A percentile compares a stretch with the other conserved stretches of the same genome.
These are phyloP conservation scores for Manis crassicaudata DNA, from an alignment of 2,797 vertebrate species.

Conservation along the genomic window DNA sequence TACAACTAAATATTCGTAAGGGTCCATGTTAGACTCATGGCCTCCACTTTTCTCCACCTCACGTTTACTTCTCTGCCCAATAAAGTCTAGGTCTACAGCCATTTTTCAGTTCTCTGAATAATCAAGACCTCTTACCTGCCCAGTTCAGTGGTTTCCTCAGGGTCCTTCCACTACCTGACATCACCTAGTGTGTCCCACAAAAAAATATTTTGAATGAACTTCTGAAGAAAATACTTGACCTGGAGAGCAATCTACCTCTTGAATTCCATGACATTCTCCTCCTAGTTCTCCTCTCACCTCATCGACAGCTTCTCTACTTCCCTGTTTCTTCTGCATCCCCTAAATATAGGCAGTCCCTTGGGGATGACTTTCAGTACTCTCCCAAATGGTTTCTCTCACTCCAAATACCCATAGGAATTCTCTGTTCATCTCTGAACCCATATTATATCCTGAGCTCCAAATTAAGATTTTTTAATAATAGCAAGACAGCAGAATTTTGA, in stretches of 20 bases:
- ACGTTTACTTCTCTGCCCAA: neutral
- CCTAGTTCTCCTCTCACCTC: neutral
- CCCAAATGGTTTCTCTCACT: slow-evolving; percentile 3
- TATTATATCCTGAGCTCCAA: neutral
- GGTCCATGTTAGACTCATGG: neutral
- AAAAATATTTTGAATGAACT: slow-evolving; percentile 23
- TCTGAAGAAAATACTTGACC: slow-evolving; percentile 11
- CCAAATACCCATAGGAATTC: neutral
- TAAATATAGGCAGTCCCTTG: neutral
- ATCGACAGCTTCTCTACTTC: neutral
- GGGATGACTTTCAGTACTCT: neutral
- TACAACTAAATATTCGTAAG: neutral
- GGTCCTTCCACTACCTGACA: neutral
- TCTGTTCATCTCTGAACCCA: neutral
- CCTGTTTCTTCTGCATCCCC: neutral
- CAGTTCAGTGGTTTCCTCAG: neutral
- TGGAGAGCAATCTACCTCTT: neutral
- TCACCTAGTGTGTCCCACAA: neutral
- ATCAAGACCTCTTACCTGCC: neutral
- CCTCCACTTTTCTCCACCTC: neutral
- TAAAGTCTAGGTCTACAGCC: neutral
- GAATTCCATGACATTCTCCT: neutral
- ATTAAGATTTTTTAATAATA: slow-evolving; percentile 10
- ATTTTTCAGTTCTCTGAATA: neutral
- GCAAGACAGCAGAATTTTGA: neutral